A percentile compares a stretch with the other conserved stretches of the same genome.
These are phyloP conservation scores for Mungos mungo DNA, from an alignment of 2,113 vertebrate species.

Conservation along the genomic window DNA sequence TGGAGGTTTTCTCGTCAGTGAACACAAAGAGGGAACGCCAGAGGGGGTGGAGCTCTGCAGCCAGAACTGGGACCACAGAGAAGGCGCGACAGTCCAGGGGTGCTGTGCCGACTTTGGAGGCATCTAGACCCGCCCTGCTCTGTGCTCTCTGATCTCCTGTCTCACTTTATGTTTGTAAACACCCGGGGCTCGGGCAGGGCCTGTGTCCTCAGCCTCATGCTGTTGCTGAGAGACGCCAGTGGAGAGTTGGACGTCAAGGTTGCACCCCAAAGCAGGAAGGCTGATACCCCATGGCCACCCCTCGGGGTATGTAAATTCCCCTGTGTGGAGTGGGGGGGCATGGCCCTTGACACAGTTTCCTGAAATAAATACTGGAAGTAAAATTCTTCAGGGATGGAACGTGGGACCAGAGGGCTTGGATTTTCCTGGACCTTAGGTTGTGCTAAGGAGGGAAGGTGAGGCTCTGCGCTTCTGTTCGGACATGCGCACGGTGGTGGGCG, in stretches of 20 bases:
- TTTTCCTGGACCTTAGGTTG: not conserved
- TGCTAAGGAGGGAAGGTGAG: not conserved
- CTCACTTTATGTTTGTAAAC: not conserved
- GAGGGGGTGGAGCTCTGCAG: too few relatives aligned
- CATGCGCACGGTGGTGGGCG: accelerated
- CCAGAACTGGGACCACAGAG: accelerated
- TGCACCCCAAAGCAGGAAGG: not conserved
- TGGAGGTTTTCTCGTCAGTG: not conserved
- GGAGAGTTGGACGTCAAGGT: not conserved
- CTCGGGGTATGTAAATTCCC: accelerated
- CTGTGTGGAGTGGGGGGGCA: not conserved
- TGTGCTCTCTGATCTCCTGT: not conserved
- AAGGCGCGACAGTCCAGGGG: not conserved
- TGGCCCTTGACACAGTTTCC: not conserved
- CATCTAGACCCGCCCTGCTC: not conserved
- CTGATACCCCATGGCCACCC: accelerated
- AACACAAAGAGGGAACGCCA: not conserved
- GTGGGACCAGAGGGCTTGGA: not conserved
- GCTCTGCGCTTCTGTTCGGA: not conserved
- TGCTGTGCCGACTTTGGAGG: accelerated
- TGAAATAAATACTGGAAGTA: not conserved
- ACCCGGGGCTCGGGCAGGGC: not conserved
- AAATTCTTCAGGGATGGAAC: not conserved
- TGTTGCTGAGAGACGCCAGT: not conserved
- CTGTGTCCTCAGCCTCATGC: not conserved